These are phyloP conservation scores for Eidolon dupreanum DNA, from an alignment of 2,797 vertebrate species.

Conservation along the genomic window DNA sequence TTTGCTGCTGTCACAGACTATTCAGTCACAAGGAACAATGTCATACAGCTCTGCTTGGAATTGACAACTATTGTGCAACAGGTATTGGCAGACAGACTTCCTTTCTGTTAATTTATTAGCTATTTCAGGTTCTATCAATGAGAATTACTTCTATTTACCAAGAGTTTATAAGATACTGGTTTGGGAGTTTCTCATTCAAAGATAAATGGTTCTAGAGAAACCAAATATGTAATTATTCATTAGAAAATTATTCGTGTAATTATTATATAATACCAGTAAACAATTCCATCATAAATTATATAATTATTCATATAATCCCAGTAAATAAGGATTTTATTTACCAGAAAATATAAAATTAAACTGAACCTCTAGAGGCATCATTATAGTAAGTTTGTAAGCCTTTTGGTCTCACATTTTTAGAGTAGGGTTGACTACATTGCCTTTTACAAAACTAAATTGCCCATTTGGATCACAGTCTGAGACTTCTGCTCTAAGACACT, in stretches of 20 bases:
- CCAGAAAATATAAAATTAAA: conserved; percentile 21
- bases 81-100: conserved; percentile 85
- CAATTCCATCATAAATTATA: too few relatives aligned
- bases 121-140: conserved; percentile 20
- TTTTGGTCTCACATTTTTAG: conserved; percentile 3
- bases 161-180: conserved; percentile 23
- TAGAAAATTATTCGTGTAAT: background rate
- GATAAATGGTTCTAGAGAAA: background rate
- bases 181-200: conserved; percentile 37
- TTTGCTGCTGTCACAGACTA: conserved; percentile 99
- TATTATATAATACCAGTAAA: too few relatives aligned
- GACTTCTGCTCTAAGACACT: background rate
- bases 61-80: conserved; percentile 98
- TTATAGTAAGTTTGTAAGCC: background rate
- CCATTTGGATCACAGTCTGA: conserved; percentile 7
- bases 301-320: background rate
- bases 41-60: conserved; percentile 99
- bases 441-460: conserved; percentile 36
- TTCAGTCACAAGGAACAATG: conserved; percentile 97
- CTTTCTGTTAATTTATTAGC: conserved; percentile 50
- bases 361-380: background rate
- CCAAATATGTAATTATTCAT: conserved; percentile 9
- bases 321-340: conserved; percentile 37
- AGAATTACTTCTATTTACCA: background rate
- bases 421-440: background rate